These are phyloP conservation scores for Nesidiocoris tenuis DNA, from an alignment of 2,888 invertebrate genomes.

Conservation along the genomic window DNA sequence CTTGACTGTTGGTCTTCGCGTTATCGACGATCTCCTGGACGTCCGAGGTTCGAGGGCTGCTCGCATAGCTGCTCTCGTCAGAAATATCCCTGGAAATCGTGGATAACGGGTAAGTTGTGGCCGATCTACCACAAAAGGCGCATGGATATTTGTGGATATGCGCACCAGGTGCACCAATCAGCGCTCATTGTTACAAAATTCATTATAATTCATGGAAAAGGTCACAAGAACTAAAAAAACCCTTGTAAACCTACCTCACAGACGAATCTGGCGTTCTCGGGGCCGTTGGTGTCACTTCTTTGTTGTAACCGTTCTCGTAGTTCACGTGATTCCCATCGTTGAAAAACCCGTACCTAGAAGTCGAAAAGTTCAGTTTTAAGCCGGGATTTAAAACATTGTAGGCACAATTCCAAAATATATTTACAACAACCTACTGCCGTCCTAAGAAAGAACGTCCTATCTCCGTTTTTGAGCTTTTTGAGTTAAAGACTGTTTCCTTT, in stretches of 20 bases:
- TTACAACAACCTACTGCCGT: too few species aligned
- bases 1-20: constrained; percentile 2
- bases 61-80: constrained; percentile 50
- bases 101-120: not conserved
- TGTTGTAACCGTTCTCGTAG: constrained; percentile 59
- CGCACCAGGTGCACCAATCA: too few species aligned
- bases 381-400: too few species aligned
- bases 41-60: constrained; percentile 48
- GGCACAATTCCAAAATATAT: too few species aligned
- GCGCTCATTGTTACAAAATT: not conserved
- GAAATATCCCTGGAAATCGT: constrained; percentile 48
- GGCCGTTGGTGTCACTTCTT: constrained; percentile 63
- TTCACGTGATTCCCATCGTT: constrained; percentile 54
- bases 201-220: too few species aligned
- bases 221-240: too few species aligned
- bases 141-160: too few species aligned
- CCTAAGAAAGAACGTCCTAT: too few species aligned
- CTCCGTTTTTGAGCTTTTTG: too few species aligned
- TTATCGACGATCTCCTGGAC: constrained; percentile 16
- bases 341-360: constrained; percentile 56
- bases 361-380: too few species aligned
- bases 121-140: too few species aligned
- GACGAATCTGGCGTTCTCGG: constrained; percentile 61
- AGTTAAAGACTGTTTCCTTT: too few species aligned
- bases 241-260: constrained; percentile 45